Evolutionary conservation across 2,113 vertebrate species (phyloP).

Genomic region (Hucho hucho): DNA sequence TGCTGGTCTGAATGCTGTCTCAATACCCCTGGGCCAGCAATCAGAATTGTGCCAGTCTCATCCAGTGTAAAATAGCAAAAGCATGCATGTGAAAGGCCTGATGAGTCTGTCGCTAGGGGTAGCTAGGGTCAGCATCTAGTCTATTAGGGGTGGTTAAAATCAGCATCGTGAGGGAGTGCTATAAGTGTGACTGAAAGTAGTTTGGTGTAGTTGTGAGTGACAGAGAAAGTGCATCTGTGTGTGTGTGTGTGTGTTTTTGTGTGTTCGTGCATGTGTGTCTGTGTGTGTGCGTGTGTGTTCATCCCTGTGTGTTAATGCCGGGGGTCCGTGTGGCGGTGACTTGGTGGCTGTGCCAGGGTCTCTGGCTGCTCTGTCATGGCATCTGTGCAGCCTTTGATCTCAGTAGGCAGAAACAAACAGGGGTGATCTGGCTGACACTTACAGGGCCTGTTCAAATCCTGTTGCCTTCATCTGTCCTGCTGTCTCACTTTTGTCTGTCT

Average conservation of each 20-base stretch:
- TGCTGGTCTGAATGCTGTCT: constrained; percentile 6
- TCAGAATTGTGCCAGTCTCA: neutral
- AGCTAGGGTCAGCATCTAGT: neutral
- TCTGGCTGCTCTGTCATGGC: neutral
- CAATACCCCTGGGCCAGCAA: neutral
- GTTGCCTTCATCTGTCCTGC: neutral
- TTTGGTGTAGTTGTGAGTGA: neutral
- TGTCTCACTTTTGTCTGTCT: neutral
- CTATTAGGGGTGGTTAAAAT: neutral
- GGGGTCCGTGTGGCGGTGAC: neutral
- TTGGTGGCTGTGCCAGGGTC: neutral
- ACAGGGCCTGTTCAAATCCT: neutral
- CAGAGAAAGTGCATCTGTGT: neutral
- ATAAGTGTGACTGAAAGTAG: neutral
- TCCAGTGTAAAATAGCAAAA: no score
- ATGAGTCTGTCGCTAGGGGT: neutral
- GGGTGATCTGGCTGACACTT: constrained; percentile 3
- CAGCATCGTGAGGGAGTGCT: neutral
- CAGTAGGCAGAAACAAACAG: constrained; percentile 16
- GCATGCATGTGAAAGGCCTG: neutral
- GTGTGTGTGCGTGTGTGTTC: no score
- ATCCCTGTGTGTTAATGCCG: neutral
- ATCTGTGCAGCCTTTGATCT: constrained; percentile 11
- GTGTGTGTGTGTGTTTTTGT: no score
- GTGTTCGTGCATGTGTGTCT: no score